Evolutionary conservation across 1,140 invertebrate species (phyloP).

Genomic region (Drosophila obscura): DNA sequence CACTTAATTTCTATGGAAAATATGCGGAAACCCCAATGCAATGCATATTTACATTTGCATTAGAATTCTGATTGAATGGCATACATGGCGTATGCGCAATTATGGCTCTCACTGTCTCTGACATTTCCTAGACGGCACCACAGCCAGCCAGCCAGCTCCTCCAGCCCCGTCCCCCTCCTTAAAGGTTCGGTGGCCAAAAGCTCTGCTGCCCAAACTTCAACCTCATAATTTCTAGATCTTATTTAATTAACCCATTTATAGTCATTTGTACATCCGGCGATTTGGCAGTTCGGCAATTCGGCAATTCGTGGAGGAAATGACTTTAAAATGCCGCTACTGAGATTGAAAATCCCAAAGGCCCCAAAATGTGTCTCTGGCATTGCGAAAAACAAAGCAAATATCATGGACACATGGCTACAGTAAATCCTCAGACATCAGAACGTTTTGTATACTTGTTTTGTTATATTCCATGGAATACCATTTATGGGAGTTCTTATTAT

Average conservation of each 20-base stretch:
- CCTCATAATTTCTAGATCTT: conserved; percentile 11
- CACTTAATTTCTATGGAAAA: conserved; percentile 48
- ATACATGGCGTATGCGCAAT: conserved; percentile 79
- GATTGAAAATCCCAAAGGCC: conserved; percentile 31
- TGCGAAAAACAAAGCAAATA: conserved; percentile 27
- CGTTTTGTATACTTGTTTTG: neutral
- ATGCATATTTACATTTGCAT: conserved; percentile 35
- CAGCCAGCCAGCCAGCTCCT: too few species aligned
- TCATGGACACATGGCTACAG: conserved; percentile 7
- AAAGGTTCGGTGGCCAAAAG: neutral
- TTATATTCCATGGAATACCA: neutral
- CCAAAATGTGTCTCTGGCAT: conserved; percentile 27
- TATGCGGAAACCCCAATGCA: conserved; percentile 23
- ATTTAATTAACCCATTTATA: conserved; percentile 78
- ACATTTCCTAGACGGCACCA: conserved; percentile 57
- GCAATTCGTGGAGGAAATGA: conserved; percentile 57
- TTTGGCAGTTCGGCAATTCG: conserved; percentile 24
- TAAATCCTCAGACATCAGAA: neutral
- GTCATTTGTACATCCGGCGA: conserved; percentile 72
- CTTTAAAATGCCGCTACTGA: conserved; percentile 31
- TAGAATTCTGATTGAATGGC: conserved; percentile 69
- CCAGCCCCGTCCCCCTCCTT: neutral
- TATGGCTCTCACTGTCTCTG: conserved; percentile 58
- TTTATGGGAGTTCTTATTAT: too few species aligned
- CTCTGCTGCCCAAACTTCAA: neutral